A percentile compares a stretch with the other conserved stretches of the same genome.
Conservation (phyloP, 1,140 invertebrate species). For the Procambarus clarkii region DNA sequence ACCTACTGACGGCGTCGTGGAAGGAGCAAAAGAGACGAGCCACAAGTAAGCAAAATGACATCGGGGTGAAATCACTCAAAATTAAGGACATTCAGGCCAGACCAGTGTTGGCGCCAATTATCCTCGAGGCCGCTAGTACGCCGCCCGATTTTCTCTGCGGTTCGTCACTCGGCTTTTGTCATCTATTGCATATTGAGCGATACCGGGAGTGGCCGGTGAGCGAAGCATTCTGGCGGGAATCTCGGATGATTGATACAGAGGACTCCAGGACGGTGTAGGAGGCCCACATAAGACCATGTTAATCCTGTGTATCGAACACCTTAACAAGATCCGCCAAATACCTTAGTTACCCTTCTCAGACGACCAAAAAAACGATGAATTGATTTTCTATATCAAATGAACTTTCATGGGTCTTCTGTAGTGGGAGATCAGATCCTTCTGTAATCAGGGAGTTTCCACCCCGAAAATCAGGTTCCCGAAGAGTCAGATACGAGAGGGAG, state of each 20-base stretch:
- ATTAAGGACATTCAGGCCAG: constrained; percentile 50
- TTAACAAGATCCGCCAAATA: no score
- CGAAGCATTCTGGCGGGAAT: background rate
- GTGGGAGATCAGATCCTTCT: no score
- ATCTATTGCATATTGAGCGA: constrained; percentile 39
- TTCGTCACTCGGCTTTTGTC: constrained; percentile 10
- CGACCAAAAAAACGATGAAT: no score
- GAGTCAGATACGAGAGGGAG: no score
- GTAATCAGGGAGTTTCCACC: no score
- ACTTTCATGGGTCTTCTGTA: no score
- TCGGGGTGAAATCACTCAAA: constrained; percentile 30
- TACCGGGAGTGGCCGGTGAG: background rate
- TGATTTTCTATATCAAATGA: no score
- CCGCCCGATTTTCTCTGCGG: background rate
- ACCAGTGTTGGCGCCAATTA: constrained; percentile 38
- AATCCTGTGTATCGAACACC: background rate
- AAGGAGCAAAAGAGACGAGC: constrained; percentile 11
- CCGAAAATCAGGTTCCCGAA: no score
- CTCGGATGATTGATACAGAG: constrained; percentile 28
- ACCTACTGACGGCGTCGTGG: background rate
- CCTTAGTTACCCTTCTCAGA: no score
- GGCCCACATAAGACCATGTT: background rate
- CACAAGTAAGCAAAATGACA: constrained; percentile 8
- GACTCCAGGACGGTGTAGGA: background rate
- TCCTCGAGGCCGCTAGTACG: background rate